Evolutionary conservation across 2,797 vertebrate species (phyloP).

Genomic region (Tadarida brasiliensis): DNA sequence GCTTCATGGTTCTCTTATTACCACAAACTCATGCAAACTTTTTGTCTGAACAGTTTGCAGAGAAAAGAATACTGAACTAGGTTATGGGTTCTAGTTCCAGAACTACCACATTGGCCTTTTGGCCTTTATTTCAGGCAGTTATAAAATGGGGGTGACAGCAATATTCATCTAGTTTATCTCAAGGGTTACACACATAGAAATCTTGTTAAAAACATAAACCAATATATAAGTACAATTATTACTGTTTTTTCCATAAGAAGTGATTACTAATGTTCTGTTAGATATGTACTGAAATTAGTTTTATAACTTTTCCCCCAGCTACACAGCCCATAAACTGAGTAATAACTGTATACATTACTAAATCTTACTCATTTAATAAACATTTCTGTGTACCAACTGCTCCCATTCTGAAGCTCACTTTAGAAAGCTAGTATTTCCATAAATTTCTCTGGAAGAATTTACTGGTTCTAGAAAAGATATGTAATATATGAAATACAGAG

Average conservation of each 20-base stretch:
- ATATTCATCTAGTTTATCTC: background rate
- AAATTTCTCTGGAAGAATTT: constrained; percentile 37
- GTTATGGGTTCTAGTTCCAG: background rate
- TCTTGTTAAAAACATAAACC: constrained; percentile 15
- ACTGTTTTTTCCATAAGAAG: constrained; percentile 22
- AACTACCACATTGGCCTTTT: background rate
- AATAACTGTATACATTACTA: constrained; percentile 25
- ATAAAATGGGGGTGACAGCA: background rate
- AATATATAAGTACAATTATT: background rate
- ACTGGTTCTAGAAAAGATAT: background rate
- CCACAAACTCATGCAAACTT: constrained; percentile 13
- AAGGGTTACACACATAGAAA: constrained; percentile 1
- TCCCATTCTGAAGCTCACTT: constrained; percentile 39
- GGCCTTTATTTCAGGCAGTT: background rate
- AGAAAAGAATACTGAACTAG: background rate
- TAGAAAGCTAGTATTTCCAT: constrained; percentile 57
- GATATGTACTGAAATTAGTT: constrained; percentile 47
- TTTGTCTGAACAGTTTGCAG: constrained; percentile 10
- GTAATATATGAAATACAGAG: constrained; percentile 22
- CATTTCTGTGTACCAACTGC: constrained; percentile 34
- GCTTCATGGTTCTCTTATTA: constrained; percentile 47
- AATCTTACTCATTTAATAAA: constrained; percentile 58
- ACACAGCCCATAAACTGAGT: background rate
- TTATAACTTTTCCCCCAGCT: constrained; percentile 5
- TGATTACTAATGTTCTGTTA: background rate